Conservation (phyloP, 2,888 invertebrate species). For the Pristionchus exspectatus region DNA sequence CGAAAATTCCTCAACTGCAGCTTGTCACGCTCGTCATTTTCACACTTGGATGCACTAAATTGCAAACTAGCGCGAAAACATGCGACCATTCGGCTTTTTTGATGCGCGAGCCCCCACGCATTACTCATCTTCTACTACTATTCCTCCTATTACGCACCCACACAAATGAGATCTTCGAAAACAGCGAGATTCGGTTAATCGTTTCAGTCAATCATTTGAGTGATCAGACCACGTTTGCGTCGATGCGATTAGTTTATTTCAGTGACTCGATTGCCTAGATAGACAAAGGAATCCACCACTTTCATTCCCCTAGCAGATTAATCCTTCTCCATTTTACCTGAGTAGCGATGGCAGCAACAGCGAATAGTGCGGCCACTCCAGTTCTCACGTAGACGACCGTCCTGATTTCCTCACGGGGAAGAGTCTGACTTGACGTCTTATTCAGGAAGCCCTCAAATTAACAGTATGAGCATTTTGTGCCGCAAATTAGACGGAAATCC, state of each 20-base stretch:
- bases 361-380: conserved; percentile 26
- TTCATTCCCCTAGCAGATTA: too few relatives aligned
- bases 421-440: conserved; percentile 14
- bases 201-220: too few relatives aligned
- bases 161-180: too few relatives aligned
- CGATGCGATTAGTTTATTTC: too few relatives aligned
- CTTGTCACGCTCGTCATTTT: not conserved
- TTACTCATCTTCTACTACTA: not conserved
- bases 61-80: not conserved
- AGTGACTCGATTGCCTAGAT: too few relatives aligned
- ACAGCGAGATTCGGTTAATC: too few relatives aligned
- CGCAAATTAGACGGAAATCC: too few relatives aligned
- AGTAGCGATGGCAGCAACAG: conserved; percentile 22
- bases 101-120: not conserved
- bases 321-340: not conserved
- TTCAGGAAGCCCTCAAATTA: not conserved
- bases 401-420: conserved; percentile 32
- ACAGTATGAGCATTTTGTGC: too few relatives aligned
- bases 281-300: too few relatives aligned
- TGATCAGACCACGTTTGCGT: too few relatives aligned
- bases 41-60: not conserved
- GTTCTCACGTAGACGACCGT: conserved; percentile 28
- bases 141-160: not conserved
- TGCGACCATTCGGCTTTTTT: not conserved
- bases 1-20: not conserved